Conservation (phyloP, 2,113 vertebrate species). For the Mormyrus iriodes region DNA sequence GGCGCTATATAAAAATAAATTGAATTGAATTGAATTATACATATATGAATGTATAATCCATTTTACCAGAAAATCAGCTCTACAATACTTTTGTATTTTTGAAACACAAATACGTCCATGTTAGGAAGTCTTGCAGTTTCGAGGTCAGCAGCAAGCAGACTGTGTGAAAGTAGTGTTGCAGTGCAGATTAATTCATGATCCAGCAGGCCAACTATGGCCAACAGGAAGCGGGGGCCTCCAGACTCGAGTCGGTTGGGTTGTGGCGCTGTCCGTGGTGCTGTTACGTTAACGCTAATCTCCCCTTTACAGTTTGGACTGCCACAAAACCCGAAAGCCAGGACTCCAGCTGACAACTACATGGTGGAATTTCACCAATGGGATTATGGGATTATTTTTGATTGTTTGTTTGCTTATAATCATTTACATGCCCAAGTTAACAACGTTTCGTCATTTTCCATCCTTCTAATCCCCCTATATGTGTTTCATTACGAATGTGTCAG, state of each 20-base stretch:
- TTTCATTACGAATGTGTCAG: constrained; percentile 20
- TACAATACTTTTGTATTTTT: not conserved
- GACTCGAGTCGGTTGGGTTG: not conserved
- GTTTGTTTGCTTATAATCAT: not conserved
- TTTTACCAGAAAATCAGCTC: not conserved
- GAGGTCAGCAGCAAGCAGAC: not conserved
- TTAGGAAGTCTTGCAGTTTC: not conserved
- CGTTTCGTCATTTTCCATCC: not conserved
- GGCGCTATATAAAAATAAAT: too few relatives aligned
- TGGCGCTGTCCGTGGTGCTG: constrained; percentile 40
- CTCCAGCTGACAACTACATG: not conserved
- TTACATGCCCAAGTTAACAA: not conserved
- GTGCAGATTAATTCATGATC: not conserved
- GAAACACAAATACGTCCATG: not conserved
- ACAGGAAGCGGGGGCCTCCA: not conserved
- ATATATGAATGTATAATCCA: not conserved
- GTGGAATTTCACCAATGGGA: not conserved
- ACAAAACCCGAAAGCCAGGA: not conserved
- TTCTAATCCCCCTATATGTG: constrained; percentile 18
- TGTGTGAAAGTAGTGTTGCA: not conserved
- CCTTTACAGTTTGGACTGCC: not conserved
- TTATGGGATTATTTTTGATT: not conserved
- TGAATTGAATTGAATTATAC: too few relatives aligned
- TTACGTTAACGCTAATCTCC: not conserved
- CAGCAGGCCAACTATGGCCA: not conserved